Conservation (phyloP, 2,797 vertebrate genomes). For the Ptychadena robeensis region DNA sequence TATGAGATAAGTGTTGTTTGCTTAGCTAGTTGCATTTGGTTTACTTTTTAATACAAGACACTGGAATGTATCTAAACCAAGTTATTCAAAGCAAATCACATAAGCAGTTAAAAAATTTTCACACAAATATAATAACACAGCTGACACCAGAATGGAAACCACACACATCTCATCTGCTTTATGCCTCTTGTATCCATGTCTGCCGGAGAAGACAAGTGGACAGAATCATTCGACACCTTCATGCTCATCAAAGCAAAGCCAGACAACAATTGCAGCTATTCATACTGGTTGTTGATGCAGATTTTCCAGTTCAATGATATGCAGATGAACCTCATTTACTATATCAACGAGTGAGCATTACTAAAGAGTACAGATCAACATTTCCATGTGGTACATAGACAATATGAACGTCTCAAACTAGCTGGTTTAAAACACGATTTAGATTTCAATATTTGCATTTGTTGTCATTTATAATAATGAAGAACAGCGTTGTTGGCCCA, state of each 20-base stretch:
- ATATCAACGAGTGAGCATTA: neutral
- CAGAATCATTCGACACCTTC: constrained; percentile 44
- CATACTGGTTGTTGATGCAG: constrained; percentile 28
- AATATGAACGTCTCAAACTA: neutral
- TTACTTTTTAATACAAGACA: neutral
- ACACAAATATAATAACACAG: constrained; percentile 23
- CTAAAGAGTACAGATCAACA: neutral
- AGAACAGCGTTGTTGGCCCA: too few species aligned
- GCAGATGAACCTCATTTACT: constrained; percentile 19
- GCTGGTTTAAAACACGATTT: neutral
- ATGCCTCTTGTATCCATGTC: constrained; percentile 33
- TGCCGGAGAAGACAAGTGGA: constrained; percentile 43
- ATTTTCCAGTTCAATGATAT: constrained; percentile 18
- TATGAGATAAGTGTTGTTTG: neutral
- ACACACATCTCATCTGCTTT: constrained; percentile 43
- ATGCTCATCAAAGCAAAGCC: constrained; percentile 37
- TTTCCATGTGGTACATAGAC: neutral
- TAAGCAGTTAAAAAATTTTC: neutral
- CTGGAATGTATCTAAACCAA: neutral
- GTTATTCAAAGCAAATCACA: neutral
- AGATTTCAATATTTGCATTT: too few species aligned
- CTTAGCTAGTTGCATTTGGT: neutral
- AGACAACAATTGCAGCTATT: constrained; percentile 33
- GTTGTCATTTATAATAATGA: too few species aligned
- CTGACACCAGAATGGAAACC: constrained; percentile 35